Evolutionary conservation across 2,113 vertebrate genomes (phyloP), one percentile per base, ranked within the genome.

Genomic region (Amazona vittata): DNA sequence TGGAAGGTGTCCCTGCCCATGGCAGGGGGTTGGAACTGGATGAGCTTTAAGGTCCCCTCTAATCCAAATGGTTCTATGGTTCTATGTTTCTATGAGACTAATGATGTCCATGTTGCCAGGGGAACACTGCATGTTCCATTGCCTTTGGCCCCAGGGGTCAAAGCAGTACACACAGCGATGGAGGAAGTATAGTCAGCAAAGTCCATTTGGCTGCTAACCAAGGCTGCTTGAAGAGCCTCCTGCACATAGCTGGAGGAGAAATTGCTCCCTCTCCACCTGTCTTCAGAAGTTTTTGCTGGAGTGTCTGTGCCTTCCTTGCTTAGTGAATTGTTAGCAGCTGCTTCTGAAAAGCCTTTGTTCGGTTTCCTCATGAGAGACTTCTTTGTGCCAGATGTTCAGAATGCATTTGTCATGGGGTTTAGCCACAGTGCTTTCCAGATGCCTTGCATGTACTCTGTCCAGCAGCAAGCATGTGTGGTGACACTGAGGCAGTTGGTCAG

Each of bases 311-410:
- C 86, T 80, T 78, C 50, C 21, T 86, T 84, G 24, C 70, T 73
- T 76, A 39, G 19, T 43, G 25, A 55, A 43, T 35, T 64, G 20
- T 76, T 70, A 64, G 71, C 60, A 50, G 1, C 14, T 39, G 73
- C 24, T 87, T 94, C 60, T 93, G 89, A 76, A 94, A 96, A 86
- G 74, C 80, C n/a, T 69, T 91, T 75, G 65, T 25, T 79, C 5
- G 24, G 31, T 95, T 95, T 97, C 82, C 71, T 96, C 31, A 5
- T 31, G 28, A 85, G 89, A 83, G 31, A 4, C 16, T n/a, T 88
- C 33, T 62, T 86, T 88, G 93, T 95, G 73, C 70, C 86, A 68
- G 49, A 63, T 47, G 67, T 74, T 82, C 26, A 17, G 94, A 96
- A 88, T 4, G 3, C 6, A 1, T 44, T 87, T 93, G 86, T 94